Conservation (phyloP, 2,113 vertebrate genomes). For the Hippopotamus amphibius region DNA sequence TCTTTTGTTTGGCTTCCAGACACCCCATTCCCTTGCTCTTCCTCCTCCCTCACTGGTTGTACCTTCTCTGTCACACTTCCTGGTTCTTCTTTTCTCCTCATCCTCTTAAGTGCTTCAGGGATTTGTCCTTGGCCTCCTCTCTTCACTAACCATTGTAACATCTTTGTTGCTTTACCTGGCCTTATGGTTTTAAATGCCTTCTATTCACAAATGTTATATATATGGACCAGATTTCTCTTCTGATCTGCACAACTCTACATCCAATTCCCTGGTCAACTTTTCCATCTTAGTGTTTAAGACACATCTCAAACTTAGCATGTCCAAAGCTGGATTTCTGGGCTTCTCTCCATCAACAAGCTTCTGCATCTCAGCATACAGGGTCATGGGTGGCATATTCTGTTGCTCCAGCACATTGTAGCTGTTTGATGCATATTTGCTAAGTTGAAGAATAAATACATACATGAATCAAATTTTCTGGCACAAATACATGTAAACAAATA, state of each 20-base stretch:
- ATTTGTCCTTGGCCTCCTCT: not conserved
- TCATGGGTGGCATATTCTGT: not conserved
- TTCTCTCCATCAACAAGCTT: not conserved
- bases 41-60: not conserved
- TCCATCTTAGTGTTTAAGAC: not conserved
- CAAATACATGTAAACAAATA: not conserved
- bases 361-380: not conserved
- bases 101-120: not conserved
- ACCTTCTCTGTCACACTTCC: not conserved
- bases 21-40: not conserved
- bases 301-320: not conserved
- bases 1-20: not conserved
- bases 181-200: not conserved
- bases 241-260: not conserved
- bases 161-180: not conserved
- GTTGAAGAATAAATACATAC: not conserved
- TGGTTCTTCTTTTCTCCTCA: not conserved
- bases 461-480: not conserved
- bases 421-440: not conserved
- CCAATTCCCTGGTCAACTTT: not conserved
- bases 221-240: not conserved
- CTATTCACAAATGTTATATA: not conserved
- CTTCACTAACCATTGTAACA: not conserved
- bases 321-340: not conserved
- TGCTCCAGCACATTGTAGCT: not conserved